Evolutionary conservation across 2,113 vertebrate species (phyloP).

Genomic region (Amphiprion ocellaris): DNA sequence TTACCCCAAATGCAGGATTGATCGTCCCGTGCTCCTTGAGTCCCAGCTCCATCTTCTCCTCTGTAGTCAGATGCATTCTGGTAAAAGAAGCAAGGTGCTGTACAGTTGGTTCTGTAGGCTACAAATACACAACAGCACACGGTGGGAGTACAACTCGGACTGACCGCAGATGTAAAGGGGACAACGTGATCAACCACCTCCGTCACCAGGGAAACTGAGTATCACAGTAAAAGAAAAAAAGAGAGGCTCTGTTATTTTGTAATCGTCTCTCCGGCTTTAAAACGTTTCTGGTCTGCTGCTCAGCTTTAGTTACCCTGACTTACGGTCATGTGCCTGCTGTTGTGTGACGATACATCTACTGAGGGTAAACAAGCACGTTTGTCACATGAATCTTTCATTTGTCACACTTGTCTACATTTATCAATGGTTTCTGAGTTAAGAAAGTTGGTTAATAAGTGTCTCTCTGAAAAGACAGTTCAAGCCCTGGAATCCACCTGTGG

Average conservation of each 20-base stretch:
- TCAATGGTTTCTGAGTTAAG: neutral
- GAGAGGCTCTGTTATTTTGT: slow-evolving; percentile 37
- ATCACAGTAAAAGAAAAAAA: slow-evolving; percentile 9
- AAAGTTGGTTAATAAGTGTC: neutral
- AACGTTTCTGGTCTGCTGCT: slow-evolving; percentile 32
- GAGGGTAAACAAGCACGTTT: slow-evolving; percentile 45
- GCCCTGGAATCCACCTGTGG: neutral
- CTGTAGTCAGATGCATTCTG: slow-evolving; percentile 73
- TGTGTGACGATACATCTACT: slow-evolving; percentile 56
- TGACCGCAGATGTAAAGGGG: neutral
- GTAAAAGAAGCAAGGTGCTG: neutral
- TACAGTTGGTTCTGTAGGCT: neutral
- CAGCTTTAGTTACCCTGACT: slow-evolving; percentile 45
- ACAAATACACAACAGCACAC: neutral
- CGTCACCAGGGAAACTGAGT: slow-evolving; percentile 52
- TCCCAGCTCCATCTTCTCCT: slow-evolving; percentile 69
- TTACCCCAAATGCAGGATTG: slow-evolving; percentile 73
- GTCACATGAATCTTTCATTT: slow-evolving; percentile 59
- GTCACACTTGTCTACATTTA: slow-evolving; percentile 1
- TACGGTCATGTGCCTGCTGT: slow-evolving; percentile 74
- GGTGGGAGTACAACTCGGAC: slow-evolving; percentile 1
- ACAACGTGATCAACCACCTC: slow-evolving; percentile 10
- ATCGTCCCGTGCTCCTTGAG: slow-evolving; percentile 51
- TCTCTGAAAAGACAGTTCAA: neutral
- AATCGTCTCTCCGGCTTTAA: slow-evolving; percentile 39